Evolutionary conservation across 2,113 vertebrate species (phyloP).

Genomic region (Petrocephalus zakoni): DNA sequence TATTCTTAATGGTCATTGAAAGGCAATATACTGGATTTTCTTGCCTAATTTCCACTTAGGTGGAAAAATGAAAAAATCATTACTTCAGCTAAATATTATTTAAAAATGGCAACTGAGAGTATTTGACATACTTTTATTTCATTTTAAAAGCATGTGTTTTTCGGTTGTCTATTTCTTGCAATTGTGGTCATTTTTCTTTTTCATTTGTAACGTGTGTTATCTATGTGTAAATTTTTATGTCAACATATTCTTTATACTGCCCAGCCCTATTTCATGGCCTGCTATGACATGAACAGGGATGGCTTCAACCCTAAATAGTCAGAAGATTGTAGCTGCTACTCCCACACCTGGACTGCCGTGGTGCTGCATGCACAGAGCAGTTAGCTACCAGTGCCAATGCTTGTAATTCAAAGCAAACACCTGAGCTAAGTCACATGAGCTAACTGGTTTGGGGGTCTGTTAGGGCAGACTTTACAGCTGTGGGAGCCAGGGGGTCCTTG

Average conservation of each 20-base stretch:
- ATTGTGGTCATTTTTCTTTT: too few relatives aligned
- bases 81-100: neutral
- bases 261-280: too few relatives aligned
- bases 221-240: too few relatives aligned
- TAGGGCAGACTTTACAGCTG: conserved; percentile 51
- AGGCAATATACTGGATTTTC: neutral
- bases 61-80: neutral
- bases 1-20: neutral
- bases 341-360: neutral
- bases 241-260: too few relatives aligned
- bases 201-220: too few relatives aligned
- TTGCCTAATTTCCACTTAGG: neutral
- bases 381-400: neutral
- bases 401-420: neutral
- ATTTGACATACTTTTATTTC: neutral
- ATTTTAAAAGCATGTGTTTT: neutral
- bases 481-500: conserved; percentile 48
- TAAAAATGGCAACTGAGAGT: neutral
- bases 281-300: neutral
- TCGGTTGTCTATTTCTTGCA: too few relatives aligned
- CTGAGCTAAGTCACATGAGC: conserved; percentile 35
- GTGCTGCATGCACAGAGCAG: neutral
- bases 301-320: neutral
- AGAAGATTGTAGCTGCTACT: neutral
- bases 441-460: neutral